Percentiles rank a stretch among this genome's conserved stretches.
Conservation (phyloP, 2,113 vertebrate genomes). For the Erythrocercus mccallii region DNA sequence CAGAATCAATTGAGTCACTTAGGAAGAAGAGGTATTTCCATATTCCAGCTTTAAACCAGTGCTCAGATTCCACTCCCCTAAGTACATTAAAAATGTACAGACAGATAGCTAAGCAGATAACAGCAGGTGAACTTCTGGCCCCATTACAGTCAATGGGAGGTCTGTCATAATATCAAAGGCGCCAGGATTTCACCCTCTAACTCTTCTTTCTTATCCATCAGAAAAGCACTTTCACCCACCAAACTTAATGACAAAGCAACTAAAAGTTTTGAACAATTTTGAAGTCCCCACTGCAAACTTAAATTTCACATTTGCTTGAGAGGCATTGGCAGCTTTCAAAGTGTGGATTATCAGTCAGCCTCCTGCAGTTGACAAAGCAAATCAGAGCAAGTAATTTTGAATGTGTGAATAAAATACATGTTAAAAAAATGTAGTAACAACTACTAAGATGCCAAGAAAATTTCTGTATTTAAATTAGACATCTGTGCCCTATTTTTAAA, state of each 20-base stretch:
- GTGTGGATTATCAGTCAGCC: constrained; percentile 60
- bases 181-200: constrained; percentile 38
- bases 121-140: constrained; percentile 58
- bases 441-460: constrained; percentile 76
- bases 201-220: constrained; percentile 1
- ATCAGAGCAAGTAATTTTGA: constrained; percentile 72
- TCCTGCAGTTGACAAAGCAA: constrained; percentile 72
- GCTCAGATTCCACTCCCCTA: constrained; percentile 30
- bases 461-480: constrained; percentile 79
- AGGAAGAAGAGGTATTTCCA: constrained; percentile 32
- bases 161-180: constrained; percentile 55
- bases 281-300: constrained; percentile 19
- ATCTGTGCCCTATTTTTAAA: constrained; percentile 79
- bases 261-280: constrained; percentile 41
- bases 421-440: constrained; percentile 74
- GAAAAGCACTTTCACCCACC: constrained; percentile 13
- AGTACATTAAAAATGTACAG: constrained; percentile 60
- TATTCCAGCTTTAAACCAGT: constrained; percentile 19
- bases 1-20: constrained; percentile 39
- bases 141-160: constrained; percentile 46
- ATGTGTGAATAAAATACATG: constrained; percentile 77
- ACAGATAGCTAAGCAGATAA: constrained; percentile 54
- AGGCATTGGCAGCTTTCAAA: constrained; percentile 41
- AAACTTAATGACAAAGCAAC: constrained; percentile 43
- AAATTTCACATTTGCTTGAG: constrained; percentile 35